phyloP scores from a whole-genome alignment of 2,113 vertebrate species.

The Anoplopoma fimbria region DNA sequence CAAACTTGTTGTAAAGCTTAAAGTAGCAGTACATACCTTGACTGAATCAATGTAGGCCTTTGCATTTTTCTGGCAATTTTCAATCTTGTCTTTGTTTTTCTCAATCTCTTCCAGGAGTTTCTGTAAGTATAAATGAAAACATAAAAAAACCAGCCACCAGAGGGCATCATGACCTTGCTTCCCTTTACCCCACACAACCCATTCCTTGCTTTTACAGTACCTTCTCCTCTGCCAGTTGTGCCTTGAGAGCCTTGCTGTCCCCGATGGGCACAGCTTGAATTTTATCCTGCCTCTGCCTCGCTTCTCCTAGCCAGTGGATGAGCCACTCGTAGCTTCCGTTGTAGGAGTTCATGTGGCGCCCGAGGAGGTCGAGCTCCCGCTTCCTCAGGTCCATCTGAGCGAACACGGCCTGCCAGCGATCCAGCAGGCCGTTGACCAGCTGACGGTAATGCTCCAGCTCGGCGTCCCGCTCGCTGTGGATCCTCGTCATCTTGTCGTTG shows the following conservation, averaged over 20 bases:
- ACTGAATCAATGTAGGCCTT: constrained; percentile 95
- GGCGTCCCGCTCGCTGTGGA: constrained; percentile 89
- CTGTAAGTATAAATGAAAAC: constrained; percentile 68
- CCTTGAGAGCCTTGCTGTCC: constrained; percentile 80
- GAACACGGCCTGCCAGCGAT: constrained; percentile 92
- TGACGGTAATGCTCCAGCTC: constrained; percentile 92
- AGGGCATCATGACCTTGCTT: not conserved
- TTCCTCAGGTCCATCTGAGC: constrained; percentile 88
- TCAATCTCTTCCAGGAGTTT: constrained; percentile 93
- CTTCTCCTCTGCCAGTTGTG: constrained; percentile 93
- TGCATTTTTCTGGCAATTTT: constrained; percentile 91
- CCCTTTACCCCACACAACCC: not conserved
- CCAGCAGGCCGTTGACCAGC: constrained; percentile 86
- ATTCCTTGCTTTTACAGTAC: constrained; percentile 68
- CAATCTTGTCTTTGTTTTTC: constrained; percentile 88
- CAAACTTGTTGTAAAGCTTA: not conserved
- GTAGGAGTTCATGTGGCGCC: constrained; percentile 90
- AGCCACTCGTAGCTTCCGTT: constrained; percentile 86
- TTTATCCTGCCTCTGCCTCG: constrained; percentile 88
- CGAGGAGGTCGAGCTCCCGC: constrained; percentile 90
- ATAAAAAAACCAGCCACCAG: constrained; percentile 23
- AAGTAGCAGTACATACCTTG: constrained; percentile 83
- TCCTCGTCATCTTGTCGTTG: constrained; percentile 87
- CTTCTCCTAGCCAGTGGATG: constrained; percentile 88
- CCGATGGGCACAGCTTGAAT: constrained; percentile 88